Base-by-base conservation (phyloP, 2,113 vertebrate species). In the Nibea albiflora region DNA sequence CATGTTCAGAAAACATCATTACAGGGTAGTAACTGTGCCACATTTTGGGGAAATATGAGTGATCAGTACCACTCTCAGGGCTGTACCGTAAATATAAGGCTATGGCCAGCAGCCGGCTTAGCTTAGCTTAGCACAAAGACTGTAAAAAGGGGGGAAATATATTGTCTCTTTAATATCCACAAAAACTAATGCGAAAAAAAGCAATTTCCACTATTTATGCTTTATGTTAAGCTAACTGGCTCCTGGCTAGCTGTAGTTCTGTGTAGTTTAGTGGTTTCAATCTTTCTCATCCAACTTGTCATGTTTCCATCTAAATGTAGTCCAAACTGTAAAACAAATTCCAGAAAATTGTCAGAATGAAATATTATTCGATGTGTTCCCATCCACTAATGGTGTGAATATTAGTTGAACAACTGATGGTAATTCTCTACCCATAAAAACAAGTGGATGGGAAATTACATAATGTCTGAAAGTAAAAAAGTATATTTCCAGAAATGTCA, bases 121-220 rank as follows among this genome's bases (percentile, higher is more conserved):
- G 52, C n/a, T 54, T 65, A 56, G 61, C 60, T 49, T 47, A 49
- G 52, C 63, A 57, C 17, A 31, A 56, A 65, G 22, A 24, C 19
- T 35, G 35, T 35, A 35, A 35, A 35, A 35, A 35, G 7, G 35
- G 35, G 35, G 35, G 35, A 39, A 39, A 39, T 56, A 16, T 28
- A 7, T 68, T 2, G 11, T 53, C 35, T 68, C 0, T 39, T 53
- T 31, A 31, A 58, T 58, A 14, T 6, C 4, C 6, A 26, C n/a
- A 54, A 54, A 54, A 54, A n/a, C 9, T 4, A 24, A 24, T 16
- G 26, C 1, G 26, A 28, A 68, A 22, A 31, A n/a, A 22, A 31
- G 11, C 28, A 54, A 15, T 39, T 20, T 39, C 19, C 7, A 5
- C 50, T 42, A 10, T 44, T 57, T 71, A 61, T 16, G 16, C 26